Conservation (phyloP, 1,140 invertebrate genomes). For the Scylla paramamosain region DNA sequence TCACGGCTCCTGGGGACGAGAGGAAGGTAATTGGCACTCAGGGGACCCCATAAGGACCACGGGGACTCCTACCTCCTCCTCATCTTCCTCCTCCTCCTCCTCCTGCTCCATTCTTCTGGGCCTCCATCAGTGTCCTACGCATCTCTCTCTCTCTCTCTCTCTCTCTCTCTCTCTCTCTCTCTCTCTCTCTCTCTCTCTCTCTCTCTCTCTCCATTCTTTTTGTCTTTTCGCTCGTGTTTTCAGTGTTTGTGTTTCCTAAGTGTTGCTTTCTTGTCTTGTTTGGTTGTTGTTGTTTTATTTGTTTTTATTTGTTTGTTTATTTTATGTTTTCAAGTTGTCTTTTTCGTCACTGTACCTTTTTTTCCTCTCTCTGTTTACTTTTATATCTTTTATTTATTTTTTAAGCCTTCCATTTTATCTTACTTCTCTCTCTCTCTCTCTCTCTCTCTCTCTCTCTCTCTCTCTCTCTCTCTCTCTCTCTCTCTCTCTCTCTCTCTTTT, state of each 20-base stretch:
- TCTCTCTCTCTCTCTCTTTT: neutral
- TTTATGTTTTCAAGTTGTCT: neutral
- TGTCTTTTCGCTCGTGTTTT: neutral
- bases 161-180: neutral
- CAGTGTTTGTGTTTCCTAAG: too few species aligned
- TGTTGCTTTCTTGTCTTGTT: neutral
- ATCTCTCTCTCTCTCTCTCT: neutral
- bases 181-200: too few species aligned
- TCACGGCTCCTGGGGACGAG: neutral
- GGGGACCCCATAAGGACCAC: neutral
- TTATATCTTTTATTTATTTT: too few species aligned
- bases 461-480: neutral
- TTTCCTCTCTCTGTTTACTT: neutral
- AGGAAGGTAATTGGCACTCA: neutral
- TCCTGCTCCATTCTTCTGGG: neutral
- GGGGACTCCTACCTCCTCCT: neutral
- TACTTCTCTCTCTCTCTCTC: neutral
- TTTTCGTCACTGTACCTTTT: neutral
- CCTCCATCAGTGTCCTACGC: neutral
- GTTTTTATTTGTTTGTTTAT: too few species aligned
- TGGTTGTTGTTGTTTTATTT: too few species aligned
- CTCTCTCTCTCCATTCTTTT: too few species aligned
- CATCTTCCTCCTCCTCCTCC: neutral
- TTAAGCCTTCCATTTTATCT: too few species aligned
- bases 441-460: neutral